phyloP scores from a whole-genome alignment of 1,140 invertebrate genomes.

The Macrobrachium rosenbergii region DNA sequence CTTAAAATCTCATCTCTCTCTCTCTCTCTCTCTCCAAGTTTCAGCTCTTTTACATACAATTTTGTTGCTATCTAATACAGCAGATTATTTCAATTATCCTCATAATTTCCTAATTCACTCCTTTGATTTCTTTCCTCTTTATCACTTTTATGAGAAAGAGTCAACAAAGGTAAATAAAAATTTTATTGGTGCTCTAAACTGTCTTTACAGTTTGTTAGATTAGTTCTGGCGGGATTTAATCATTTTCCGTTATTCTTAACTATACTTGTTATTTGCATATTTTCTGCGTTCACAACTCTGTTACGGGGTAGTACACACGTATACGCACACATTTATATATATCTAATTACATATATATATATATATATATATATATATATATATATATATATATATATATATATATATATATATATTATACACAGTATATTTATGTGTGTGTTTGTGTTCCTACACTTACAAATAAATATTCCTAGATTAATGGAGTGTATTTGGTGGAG shows the following conservation, averaged over 20 bases:
- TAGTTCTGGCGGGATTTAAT: no score
- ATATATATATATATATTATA: conserved; percentile 16
- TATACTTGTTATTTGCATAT: background rate
- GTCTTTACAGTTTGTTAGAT: no score
- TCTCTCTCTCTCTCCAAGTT: background rate
- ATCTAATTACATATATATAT: background rate
- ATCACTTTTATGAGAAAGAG: background rate
- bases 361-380: conserved; percentile 4
- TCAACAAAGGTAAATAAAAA: no score
- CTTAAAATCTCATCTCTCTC: no score
- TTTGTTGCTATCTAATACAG: no score
- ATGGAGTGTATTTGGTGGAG: background rate
- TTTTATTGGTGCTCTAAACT: no score
- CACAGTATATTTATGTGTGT: background rate
- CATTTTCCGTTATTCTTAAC: background rate
- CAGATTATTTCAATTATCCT: background rate
- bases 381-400: conserved; percentile 15
- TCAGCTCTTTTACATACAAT: background rate
- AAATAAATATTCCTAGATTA: background rate
- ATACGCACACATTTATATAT: background rate
- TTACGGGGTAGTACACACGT: background rate
- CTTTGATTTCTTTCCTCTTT: background rate
- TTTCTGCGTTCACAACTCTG: no score
- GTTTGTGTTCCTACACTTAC: background rate
- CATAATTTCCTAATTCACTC: background rate